Percentiles rank a stretch among this genome's conserved stretches.
These are phyloP conservation scores for Ferrisia virgata DNA, from an alignment of 2,888 invertebrate species.

Conservation along the genomic window DNA sequence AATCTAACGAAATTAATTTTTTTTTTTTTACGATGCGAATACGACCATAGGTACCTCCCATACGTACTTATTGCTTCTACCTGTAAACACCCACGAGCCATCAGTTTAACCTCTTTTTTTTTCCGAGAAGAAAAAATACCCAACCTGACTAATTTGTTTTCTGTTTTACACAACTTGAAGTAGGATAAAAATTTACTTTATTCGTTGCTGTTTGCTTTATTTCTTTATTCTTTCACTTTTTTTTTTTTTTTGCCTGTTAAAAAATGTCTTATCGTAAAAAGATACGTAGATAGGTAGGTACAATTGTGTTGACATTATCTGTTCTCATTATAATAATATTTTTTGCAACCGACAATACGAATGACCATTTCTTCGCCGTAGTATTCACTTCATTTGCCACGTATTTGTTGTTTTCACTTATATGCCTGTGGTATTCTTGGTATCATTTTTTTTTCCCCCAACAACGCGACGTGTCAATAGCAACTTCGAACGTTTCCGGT, in stretches of 20 bases:
- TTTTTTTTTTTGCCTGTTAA: too few species aligned
- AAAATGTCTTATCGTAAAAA: not conserved
- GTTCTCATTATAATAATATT: not conserved
- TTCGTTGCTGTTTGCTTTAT: not conserved
- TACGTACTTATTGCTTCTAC: not conserved
- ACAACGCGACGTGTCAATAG: too few species aligned
- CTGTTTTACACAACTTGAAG: not conserved
- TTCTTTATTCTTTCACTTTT: not conserved
- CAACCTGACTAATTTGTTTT: not conserved
- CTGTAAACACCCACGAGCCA: not conserved
- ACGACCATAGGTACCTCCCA: too few species aligned
- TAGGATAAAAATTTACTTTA: not conserved
- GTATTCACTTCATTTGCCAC: not conserved
- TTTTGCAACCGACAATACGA: too few species aligned
- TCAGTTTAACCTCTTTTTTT: too few species aligned
- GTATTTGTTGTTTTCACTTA: not conserved
- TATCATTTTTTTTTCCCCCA: not conserved
- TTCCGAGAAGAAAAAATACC: too few species aligned
- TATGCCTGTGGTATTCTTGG: not conserved
- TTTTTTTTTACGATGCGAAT: not conserved
- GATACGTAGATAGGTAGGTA: too few species aligned
- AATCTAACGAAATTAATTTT: not conserved
- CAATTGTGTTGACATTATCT: not conserved
- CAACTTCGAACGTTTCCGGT: too few species aligned
- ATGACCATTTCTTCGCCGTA: not conserved